A percentile compares a stretch with the other conserved stretches of the same genome.
Conservation (phyloP, 2,113 vertebrate species). For the Phrynosoma platyrhinos region DNA sequence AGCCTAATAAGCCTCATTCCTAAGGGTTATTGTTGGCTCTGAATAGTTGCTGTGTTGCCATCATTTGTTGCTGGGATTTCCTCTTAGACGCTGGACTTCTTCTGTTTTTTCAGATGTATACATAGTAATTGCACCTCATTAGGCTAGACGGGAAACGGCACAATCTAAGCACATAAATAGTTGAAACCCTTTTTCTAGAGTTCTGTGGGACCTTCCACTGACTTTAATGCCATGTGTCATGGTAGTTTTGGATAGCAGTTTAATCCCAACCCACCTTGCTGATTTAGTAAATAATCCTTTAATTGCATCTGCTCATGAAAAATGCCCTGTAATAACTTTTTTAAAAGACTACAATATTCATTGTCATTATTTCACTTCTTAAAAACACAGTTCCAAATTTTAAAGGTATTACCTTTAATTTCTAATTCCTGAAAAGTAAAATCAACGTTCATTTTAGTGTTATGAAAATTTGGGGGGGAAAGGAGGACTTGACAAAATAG, state of each 20-base stretch:
- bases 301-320: slow-evolving; percentile 29
- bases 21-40: not conserved
- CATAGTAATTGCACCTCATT: slow-evolving; percentile 71
- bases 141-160: slow-evolving; percentile 59
- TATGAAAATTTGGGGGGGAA: too few species aligned
- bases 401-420: too few species aligned
- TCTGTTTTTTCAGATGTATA: slow-evolving; percentile 61
- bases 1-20: not conserved
- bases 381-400: too few species aligned
- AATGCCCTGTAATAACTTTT: too few species aligned
- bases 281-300: slow-evolving; percentile 59
- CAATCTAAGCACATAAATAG: slow-evolving; percentile 66
- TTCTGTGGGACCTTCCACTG: slow-evolving; percentile 23
- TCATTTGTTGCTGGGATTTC: slow-evolving; percentile 34
- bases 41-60: slow-evolving; percentile 38
- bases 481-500: too few species aligned
- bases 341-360: too few species aligned
- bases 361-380: too few species aligned
- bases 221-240: slow-evolving; percentile 52
- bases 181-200: slow-evolving; percentile 65
- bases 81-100: slow-evolving; percentile 46
- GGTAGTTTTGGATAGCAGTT: slow-evolving; percentile 65
- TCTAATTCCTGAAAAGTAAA: too few species aligned
- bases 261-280: slow-evolving; percentile 64
- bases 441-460: too few species aligned